Conservation (phyloP, 2,888 invertebrate species). For the Drosophila ezoana region DNA sequence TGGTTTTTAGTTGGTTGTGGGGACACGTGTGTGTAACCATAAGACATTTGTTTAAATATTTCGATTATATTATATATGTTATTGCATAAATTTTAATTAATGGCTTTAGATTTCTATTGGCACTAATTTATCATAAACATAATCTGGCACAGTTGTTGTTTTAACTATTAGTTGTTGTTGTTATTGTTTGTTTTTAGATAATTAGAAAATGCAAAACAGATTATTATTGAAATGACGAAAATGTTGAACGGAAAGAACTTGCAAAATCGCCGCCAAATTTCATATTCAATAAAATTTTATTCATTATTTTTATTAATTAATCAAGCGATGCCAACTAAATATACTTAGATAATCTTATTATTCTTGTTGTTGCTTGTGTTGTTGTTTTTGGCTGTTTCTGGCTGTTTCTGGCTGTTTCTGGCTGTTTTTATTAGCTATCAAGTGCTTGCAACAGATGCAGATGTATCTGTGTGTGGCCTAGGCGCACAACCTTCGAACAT, state of each 20-base stretch:
- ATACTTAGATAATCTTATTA: constrained; percentile 2
- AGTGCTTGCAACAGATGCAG: constrained; percentile 49
- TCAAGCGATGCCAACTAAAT: constrained; percentile 83
- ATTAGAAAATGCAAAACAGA: constrained; percentile 73
- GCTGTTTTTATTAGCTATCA: constrained; percentile 31
- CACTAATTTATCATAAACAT: constrained; percentile 27
- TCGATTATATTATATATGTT: constrained; percentile 37
- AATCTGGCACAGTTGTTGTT: constrained; percentile 52
- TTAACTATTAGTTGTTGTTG: constrained; percentile 14
- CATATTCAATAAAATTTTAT: constrained; percentile 28
- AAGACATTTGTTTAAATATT: constrained; percentile 82
- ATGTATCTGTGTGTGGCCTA: constrained; percentile 20
- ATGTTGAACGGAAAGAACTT: constrained; percentile 40
- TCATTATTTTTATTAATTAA: constrained; percentile 47
- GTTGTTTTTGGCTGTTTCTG: background rate
- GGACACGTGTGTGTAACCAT: constrained; percentile 85
- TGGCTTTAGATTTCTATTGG: constrained; percentile 34
- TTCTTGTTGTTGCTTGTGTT: constrained; percentile 36
- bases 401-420: constrained; percentile 4
- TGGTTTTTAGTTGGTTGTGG: constrained; percentile 32
- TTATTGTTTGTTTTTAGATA: constrained; percentile 25
- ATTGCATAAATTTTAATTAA: constrained; percentile 35
- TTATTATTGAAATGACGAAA: constrained; percentile 48
- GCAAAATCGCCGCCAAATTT: constrained; percentile 33
- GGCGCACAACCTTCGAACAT: constrained; percentile 16